phyloP scores from a whole-genome alignment of 2,888 invertebrate genomes.

The Hypomecis atomaria region DNA sequence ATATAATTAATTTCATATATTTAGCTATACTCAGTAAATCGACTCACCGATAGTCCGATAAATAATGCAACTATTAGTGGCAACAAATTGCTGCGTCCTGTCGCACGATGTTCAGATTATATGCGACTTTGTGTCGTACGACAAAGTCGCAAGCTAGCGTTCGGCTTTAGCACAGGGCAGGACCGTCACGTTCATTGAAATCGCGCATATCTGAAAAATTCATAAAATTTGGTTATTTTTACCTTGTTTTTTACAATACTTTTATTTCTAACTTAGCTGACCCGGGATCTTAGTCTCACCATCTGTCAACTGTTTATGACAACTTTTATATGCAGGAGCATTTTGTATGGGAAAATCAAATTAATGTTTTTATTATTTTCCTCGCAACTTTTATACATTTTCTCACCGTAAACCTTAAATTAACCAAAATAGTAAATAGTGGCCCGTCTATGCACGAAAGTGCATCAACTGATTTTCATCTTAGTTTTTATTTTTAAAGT shows the following conservation, averaged over 20 bases:
- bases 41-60: constrained; percentile 30
- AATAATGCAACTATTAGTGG: constrained; percentile 10
- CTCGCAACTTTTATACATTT: too few relatives aligned
- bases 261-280: background rate
- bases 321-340: too few relatives aligned
- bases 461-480: too few relatives aligned
- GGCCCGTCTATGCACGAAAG: too few relatives aligned
- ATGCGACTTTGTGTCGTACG: constrained; percentile 18
- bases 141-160: constrained; percentile 18
- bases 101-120: background rate
- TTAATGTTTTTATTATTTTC: too few relatives aligned
- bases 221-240: background rate
- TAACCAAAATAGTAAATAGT: too few relatives aligned
- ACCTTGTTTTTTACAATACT: background rate
- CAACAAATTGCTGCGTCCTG: background rate
- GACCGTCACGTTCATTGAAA: constrained; percentile 64
- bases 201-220: constrained; percentile 75
- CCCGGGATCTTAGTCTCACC: too few relatives aligned
- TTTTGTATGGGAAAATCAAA: too few relatives aligned
- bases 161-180: constrained; percentile 52
- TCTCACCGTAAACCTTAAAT: too few relatives aligned
- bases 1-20: background rate
- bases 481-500: too few relatives aligned
- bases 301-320: too few relatives aligned
- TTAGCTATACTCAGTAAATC: constrained; percentile 2